Conservation (phyloP, 2,113 vertebrate genomes). For the Pelodiscus sinensis region DNA sequence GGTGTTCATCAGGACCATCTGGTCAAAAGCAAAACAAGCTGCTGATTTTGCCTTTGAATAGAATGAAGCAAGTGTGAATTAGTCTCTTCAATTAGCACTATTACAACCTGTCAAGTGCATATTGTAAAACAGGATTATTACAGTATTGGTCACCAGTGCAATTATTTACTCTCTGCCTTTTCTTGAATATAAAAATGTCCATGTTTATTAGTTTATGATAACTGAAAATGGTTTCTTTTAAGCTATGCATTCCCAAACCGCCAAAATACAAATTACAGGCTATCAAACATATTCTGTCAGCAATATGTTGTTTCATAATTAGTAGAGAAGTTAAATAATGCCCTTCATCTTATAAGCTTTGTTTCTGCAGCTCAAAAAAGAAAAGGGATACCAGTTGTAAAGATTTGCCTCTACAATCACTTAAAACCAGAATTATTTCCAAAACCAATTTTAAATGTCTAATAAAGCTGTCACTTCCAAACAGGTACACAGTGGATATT, state of each 20-base stretch:
- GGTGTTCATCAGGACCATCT: conserved; percentile 99
- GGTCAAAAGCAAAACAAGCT: conserved; percentile 93
- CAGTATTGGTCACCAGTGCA: conserved; percentile 91
- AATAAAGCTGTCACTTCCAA: conserved; percentile 54
- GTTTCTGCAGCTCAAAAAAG: conserved; percentile 58
- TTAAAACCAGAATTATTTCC: background rate
- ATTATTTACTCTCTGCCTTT: conserved; percentile 88
- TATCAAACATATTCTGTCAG: conserved; percentile 64
- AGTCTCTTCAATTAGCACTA: conserved; percentile 99
- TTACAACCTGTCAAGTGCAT: conserved; percentile 96
- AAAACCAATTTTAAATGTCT: background rate
- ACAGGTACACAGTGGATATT: conserved; percentile 38
- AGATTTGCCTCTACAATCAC: background rate
- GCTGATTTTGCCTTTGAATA: conserved; percentile 89
- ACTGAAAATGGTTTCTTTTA: conserved; percentile 75
- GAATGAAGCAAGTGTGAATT: conserved; percentile 92
- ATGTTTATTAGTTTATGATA: conserved; percentile 82
- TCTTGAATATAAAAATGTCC: conserved; percentile 86
- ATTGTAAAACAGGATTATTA: conserved; percentile 92
- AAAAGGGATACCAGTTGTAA: background rate
- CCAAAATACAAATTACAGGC: conserved; percentile 68
- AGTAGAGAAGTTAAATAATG: conserved; percentile 58
- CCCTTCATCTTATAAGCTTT: conserved; percentile 54
- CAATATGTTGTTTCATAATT: conserved; percentile 63
- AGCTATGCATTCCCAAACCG: conserved; percentile 71